Evolutionary conservation across 2,113 vertebrate genomes (phyloP).

Genomic region (Piprites chloris): DNA sequence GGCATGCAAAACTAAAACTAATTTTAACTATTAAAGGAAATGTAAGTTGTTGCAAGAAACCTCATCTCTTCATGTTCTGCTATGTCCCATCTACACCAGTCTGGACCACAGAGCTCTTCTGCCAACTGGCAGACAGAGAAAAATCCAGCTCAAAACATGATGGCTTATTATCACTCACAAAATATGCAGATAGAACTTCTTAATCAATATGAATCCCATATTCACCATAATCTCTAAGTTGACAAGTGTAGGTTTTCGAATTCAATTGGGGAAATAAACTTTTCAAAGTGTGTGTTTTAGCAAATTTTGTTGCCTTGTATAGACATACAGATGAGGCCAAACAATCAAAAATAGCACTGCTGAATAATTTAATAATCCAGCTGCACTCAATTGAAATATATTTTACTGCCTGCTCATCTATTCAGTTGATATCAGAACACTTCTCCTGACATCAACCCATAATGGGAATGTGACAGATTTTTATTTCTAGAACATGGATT

Average conservation of each 20-base stretch:
- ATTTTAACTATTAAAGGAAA: background rate
- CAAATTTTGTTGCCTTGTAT: background rate
- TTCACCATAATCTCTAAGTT: background rate
- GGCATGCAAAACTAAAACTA: background rate
- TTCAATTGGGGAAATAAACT: background rate
- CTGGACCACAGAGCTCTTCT: constrained; percentile 53
- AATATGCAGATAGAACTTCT: background rate
- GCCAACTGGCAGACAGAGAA: constrained; percentile 56
- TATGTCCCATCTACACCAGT: constrained; percentile 62
- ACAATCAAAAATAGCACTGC: background rate
- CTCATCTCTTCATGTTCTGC: constrained; percentile 63
- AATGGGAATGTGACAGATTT: background rate
- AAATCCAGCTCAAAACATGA: constrained; percentile 8
- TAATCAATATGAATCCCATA: background rate
- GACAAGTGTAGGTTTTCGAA: background rate
- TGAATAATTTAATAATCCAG: background rate
- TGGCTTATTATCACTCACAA: background rate
- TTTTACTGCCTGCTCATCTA: background rate
- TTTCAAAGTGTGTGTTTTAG: background rate
- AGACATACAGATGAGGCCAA: background rate
- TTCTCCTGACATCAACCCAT: background rate
- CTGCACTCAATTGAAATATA: background rate
- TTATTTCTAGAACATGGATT: constrained; percentile 72
- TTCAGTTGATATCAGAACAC: background rate
- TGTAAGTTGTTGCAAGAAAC: background rate